These are phyloP conservation scores for Hofmannophila pseudospretella DNA, from an alignment of 2,888 invertebrate species.

Conservation along the genomic window DNA sequence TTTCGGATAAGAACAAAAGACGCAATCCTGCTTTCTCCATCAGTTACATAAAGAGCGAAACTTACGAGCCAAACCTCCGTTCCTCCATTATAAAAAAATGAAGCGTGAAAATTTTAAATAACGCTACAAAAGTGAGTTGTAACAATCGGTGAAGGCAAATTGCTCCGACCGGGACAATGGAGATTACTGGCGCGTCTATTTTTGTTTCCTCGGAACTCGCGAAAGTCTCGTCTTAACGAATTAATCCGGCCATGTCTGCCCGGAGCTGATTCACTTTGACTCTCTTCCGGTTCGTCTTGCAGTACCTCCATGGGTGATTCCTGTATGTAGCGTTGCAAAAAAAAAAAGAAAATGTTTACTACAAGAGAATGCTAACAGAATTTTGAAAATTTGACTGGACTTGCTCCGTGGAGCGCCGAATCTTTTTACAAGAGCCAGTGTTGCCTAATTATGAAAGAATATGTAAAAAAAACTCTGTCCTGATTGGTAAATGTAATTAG, in stretches of 20 bases:
- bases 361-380: too few species aligned
- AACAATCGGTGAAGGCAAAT: conserved; percentile 56
- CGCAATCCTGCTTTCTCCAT: too few species aligned
- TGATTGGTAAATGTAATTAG: too few species aligned
- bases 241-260: conserved; percentile 52
- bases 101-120: conserved; percentile 2
- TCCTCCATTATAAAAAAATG: conserved; percentile 1
- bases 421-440: too few species aligned
- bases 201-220: conserved; percentile 46
- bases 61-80: too few species aligned
- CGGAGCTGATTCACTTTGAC: conserved; percentile 38
- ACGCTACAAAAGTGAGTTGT: conserved; percentile 6
- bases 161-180: conserved; percentile 38
- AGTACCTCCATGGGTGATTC: conserved; percentile 19
- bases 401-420: too few species aligned
- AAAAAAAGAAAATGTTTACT: too few species aligned
- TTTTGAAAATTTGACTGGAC: too few species aligned
- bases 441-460: too few species aligned
- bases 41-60: too few species aligned
- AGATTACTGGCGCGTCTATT: conserved; percentile 45
- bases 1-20: too few species aligned
- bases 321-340: background rate
- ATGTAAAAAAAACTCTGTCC: too few species aligned
- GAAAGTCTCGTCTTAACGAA: conserved; percentile 52
- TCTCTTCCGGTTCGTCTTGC: conserved; percentile 39